Evolutionary conservation across 1,140 invertebrate genomes (phyloP), one percentile per base, ranked within the genome.

Genomic region (Antheraea pernyi): DNA sequence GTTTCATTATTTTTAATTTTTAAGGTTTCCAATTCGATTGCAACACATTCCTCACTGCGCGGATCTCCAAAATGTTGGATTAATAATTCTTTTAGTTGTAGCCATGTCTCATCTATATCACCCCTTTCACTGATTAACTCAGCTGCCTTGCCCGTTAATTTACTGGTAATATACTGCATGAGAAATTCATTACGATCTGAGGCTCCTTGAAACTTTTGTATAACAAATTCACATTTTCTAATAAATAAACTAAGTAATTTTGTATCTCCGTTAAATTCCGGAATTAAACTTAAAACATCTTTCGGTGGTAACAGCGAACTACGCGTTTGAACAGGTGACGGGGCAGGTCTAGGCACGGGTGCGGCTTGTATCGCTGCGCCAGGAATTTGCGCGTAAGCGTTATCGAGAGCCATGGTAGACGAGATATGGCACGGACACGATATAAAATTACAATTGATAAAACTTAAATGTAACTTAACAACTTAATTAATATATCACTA

Each of bases 21-120:
- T 10, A 69, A 36, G 19, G 59, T 69, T 22, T 69, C 67, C 48
- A 69, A 36, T 36, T 69, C 67, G 19, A 63, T 63, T 0, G 19
- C 48, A 8, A 46, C 59, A 13, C 68, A 69, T 36, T 62, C 68
- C 58, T 69, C 68, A 1, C 46, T 59, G 13, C 68, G 61, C 18
- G 68, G 68, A 59, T 65, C 68, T 0, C 62, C 68, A 19, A 69
- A 69, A 65, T 69, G 46, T 59, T 69, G 68, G 8, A 65, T 36
- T 19, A 69, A 39, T 30, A 63, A 0, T 53, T 62, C 61, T 69
- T 63, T 62, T 53, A 69, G 19, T 48, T 16, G 18, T n/a, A 19
- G 13, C 59, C 48, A 69, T 46, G 39, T 69, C 3, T 42, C 39
- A 30, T 22, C 39, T 30, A 69, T 7, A 13, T 63, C 39, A 48